A percentile compares a stretch with the other conserved stretches of the same genome.
Conservation (phyloP, 2,113 vertebrate genomes). For the Oreochromis tanganicae region DNA sequence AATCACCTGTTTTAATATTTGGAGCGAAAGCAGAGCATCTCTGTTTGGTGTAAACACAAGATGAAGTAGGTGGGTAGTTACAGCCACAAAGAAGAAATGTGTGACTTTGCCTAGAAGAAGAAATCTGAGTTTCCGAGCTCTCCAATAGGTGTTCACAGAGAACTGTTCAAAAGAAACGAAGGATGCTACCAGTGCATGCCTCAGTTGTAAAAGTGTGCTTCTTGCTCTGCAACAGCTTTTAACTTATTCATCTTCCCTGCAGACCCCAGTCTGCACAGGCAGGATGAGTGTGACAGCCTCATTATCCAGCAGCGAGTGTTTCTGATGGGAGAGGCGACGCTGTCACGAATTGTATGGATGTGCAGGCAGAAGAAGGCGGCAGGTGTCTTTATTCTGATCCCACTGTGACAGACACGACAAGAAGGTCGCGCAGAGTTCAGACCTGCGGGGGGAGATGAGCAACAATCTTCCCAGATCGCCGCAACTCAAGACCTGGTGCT, state of each 20-base stretch:
- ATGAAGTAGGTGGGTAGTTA: background rate
- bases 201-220: background rate
- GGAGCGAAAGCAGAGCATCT: background rate
- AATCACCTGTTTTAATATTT: background rate
- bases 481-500: background rate
- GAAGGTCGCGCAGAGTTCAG: slow-evolving; percentile 8
- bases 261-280: background rate
- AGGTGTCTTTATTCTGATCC: background rate
- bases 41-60: background rate
- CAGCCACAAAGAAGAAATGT: background rate
- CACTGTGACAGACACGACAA: background rate
- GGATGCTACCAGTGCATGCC: background rate
- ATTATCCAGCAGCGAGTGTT: background rate
- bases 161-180: background rate
- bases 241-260: background rate
- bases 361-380: background rate
- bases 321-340: background rate
- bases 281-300: background rate
- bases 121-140: background rate
- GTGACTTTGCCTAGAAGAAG: background rate
- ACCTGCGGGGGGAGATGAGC: background rate
- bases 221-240: background rate
- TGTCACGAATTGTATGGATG: background rate
- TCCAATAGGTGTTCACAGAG: background rate
- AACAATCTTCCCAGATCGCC: background rate